Evolutionary conservation across 2,797 vertebrate genomes (phyloP).

Genomic region (Tadarida brasiliensis): DNA sequence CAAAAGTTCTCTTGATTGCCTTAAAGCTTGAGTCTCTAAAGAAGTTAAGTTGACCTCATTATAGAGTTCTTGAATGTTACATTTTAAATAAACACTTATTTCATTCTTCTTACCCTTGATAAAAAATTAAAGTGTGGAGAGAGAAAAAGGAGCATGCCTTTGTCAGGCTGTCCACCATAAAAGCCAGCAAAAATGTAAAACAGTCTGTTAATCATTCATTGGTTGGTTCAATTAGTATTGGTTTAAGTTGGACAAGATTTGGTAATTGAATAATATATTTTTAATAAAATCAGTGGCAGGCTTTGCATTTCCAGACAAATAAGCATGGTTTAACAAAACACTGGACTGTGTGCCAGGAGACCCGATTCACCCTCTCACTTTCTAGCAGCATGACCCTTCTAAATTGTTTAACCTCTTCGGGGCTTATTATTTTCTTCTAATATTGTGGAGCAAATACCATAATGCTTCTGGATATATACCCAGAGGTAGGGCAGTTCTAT

Average conservation of each 20-base stretch:
- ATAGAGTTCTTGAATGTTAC: neutral
- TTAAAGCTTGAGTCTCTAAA: neutral
- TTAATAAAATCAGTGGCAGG: slow-evolving; percentile 48
- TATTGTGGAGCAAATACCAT: neutral
- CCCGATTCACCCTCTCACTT: neutral
- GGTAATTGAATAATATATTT: slow-evolving; percentile 35
- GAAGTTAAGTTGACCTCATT: neutral
- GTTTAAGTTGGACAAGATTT: slow-evolving; percentile 35
- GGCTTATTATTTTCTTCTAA: slow-evolving; percentile 24
- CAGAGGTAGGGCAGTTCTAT: neutral
- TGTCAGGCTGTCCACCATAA: neutral
- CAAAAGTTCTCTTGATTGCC: neutral
- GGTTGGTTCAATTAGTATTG: slow-evolving; percentile 3
- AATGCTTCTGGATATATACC: neutral
- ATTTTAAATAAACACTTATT: slow-evolving; percentile 1
- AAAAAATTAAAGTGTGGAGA: neutral
- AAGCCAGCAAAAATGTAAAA: slow-evolving; percentile 47
- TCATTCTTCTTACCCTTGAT: neutral
- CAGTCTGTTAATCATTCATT: slow-evolving; percentile 25
- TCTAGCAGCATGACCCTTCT: neutral
- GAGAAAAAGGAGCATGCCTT: neutral
- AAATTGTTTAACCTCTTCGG: slow-evolving; percentile 1
- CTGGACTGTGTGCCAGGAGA: neutral
- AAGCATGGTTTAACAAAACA: neutral
- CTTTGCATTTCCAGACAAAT: slow-evolving; percentile 41